A percentile compares a stretch with the other conserved stretches of the same genome.
phyloP scores from a whole-genome alignment of 2,113 vertebrate genomes.

The Malurus melanocephalus region DNA sequence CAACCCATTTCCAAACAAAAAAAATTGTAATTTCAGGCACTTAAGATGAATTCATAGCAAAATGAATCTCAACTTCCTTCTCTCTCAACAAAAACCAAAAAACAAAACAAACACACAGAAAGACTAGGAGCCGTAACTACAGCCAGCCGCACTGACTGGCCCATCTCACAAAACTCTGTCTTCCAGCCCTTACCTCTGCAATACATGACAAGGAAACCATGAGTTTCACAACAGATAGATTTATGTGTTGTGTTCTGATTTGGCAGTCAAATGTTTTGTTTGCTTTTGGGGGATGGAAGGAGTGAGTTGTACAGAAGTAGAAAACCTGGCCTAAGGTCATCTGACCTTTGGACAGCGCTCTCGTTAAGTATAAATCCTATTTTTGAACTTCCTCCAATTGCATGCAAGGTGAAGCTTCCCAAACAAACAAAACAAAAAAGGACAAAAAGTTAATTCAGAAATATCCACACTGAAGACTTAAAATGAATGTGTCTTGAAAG shows the following conservation, averaged over 20 bases:
- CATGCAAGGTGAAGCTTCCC: background rate
- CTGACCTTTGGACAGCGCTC: slow-evolving; percentile 42
- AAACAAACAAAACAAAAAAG: background rate
- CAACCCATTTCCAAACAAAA: background rate
- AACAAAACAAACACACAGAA: background rate
- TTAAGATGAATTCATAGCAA: background rate
- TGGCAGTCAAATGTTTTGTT: slow-evolving; percentile 37
- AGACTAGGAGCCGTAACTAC: background rate
- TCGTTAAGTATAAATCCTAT: slow-evolving; percentile 20
- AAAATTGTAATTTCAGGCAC: background rate
- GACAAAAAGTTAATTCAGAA: background rate
- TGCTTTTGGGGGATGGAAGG: slow-evolving; percentile 7
- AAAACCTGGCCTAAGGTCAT: slow-evolving; percentile 18
- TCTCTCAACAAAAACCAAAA: background rate
- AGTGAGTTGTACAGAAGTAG: background rate
- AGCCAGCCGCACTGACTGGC: background rate
- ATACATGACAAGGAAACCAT: background rate
- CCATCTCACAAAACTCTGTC: accelerated
- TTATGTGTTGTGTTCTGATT: background rate
- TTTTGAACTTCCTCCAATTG: slow-evolving; percentile 4
- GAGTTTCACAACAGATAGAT: slow-evolving; percentile 24
- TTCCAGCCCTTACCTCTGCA: background rate
- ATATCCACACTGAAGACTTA: background rate
- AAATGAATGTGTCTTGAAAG: background rate
- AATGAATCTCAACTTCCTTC: background rate